phyloP scores from a whole-genome alignment of 2,113 vertebrate genomes.

The Hippocampus zosterae region DNA sequence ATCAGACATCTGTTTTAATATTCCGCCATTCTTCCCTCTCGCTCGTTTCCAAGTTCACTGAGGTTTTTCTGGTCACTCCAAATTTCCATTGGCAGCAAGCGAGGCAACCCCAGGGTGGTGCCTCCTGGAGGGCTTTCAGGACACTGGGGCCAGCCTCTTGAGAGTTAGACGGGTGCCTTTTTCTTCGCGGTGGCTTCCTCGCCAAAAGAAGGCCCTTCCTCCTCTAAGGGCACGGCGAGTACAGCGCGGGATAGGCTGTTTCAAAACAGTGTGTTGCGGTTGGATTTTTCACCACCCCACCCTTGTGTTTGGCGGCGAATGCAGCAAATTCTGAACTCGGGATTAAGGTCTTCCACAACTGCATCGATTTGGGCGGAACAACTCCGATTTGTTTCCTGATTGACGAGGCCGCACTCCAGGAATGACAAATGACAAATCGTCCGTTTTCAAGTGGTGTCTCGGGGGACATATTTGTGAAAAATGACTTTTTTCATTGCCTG shows the following conservation, averaged over 20 bases:
- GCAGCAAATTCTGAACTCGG: conserved; percentile 1
- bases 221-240: conserved; percentile 12
- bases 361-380: conserved; percentile 29
- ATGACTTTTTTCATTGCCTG: background rate
- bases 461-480: background rate
- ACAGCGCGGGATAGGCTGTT: conserved; percentile 20
- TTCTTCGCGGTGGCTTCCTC: conserved; percentile 45
- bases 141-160: conserved; percentile 64
- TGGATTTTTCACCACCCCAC: conserved; percentile 4
- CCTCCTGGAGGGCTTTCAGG: conserved; percentile 72
- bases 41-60: conserved; percentile 76
- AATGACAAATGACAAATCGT: background rate
- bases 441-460: background rate
- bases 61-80: conserved; percentile 80
- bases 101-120: conserved; percentile 79
- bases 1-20: conserved; percentile 81
- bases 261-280: conserved; percentile 14
- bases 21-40: conserved; percentile 70
- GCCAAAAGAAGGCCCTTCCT: conserved; percentile 33
- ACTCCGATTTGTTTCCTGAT: background rate
- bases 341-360: conserved; percentile 1
- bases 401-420: background rate
- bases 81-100: conserved; percentile 78
- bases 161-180: conserved; percentile 60
- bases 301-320: background rate